A percentile compares a stretch with the other conserved stretches of the same genome.
Conservation (phyloP, 2,888 invertebrate genomes). For the Eupithecia inturbata region DNA sequence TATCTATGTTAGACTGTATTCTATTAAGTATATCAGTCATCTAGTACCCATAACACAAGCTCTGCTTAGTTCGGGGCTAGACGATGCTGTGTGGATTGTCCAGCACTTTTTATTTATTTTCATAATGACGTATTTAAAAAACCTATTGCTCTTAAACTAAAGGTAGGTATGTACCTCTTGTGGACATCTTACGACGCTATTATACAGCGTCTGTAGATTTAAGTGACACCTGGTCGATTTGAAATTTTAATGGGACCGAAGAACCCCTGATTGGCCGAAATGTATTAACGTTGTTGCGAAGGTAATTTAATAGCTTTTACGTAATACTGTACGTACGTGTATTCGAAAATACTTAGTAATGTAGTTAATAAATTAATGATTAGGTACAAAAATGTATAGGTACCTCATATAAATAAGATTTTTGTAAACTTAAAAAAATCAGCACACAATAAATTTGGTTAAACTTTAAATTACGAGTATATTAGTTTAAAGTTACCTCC, state of each 20-base stretch:
- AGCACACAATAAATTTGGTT: not conserved
- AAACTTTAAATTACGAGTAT: not conserved
- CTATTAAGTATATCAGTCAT: too few species aligned
- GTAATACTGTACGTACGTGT: not conserved
- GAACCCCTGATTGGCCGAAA: slow-evolving; percentile 28
- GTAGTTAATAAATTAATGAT: not conserved
- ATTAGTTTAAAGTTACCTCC: not conserved
- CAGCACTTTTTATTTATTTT: too few species aligned
- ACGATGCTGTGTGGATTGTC: too few species aligned
- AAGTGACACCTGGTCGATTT: slow-evolving; percentile 65
- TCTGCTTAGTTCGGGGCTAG: too few species aligned
- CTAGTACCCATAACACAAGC: too few species aligned
- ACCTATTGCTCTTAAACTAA: slow-evolving; percentile 10
- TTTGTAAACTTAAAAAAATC: not conserved
- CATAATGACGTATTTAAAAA: not conserved
- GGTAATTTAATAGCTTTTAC: not conserved
- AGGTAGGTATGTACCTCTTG: slow-evolving; percentile 7
- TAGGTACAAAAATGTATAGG: not conserved
- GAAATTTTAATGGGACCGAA: slow-evolving; percentile 50
- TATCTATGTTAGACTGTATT: too few species aligned
- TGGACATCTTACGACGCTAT: slow-evolving; percentile 59
- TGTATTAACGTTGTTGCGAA: slow-evolving; percentile 16
- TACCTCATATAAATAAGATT: not conserved
- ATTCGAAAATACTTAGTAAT: not conserved
- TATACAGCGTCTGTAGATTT: slow-evolving; percentile 61